Base-by-base conservation (phyloP, 2,113 vertebrate genomes). In the Chloropsis hardwickii region DNA sequence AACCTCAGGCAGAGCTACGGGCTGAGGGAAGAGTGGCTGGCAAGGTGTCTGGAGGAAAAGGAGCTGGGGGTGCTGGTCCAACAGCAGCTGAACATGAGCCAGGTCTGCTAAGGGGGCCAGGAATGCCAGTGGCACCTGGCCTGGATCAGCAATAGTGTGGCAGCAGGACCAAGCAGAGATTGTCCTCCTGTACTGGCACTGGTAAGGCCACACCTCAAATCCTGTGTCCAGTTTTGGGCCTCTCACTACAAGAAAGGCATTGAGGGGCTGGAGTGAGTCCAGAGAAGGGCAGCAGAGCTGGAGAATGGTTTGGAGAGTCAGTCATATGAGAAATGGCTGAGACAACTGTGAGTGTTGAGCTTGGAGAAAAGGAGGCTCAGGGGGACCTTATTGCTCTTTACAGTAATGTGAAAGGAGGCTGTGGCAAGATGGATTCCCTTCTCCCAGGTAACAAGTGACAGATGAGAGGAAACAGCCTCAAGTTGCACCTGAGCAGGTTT, bases 371-470 rank as follows among this genome's bases (percentile, higher is more conserved):
- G 17, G 62, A 42, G 54, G 8, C 40, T 69, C 11, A 6, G 8
- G 24, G 27, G 5, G 6, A 6, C 47, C 3, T 47, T 17, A 5
- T 1, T 25, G 14, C 17, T 13, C 40, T 61, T 18, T 9, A 19
- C 40, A 48, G 0, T 12, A 28, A 5, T 10, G 4, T 37, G 48
- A 23, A 62, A 48, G 47, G 5, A 60, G 20, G 3, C 9, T 77
- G 24, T 56, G 56, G 28, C 0, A 0, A 31, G 14, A 12, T 48
- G 7, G 31, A 3, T 14, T 78, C n/a, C 60, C 7, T 79, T 69
- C 15, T 73, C 18, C 31, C 45, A 57, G 6, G 21, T 60, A n/a
- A 24, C 18, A n/a, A 40, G 54, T 6, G 9, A 20, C 9, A 54
- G 24, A n/a, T 27, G 10, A 81, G 37, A 88, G 14, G 21, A 61